phyloP scores from a whole-genome alignment of 2,113 vertebrate species.

The Dicaeum eximium region DNA sequence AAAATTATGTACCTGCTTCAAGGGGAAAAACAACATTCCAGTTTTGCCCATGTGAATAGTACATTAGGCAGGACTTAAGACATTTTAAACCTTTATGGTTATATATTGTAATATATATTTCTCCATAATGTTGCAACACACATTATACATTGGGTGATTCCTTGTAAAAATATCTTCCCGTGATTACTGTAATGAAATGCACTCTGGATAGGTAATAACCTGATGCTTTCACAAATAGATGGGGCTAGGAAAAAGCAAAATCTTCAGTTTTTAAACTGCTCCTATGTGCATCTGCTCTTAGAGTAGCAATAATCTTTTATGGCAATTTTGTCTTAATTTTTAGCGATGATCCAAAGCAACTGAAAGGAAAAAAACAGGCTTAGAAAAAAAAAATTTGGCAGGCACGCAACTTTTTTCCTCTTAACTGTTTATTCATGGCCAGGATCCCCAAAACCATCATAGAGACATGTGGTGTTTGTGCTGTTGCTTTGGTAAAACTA shows the following conservation, averaged over 20 bases:
- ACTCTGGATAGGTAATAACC: background rate
- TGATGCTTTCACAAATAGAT: background rate
- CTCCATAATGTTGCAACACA: background rate
- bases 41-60: background rate
- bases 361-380: background rate
- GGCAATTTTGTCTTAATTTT: background rate
- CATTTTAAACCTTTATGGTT: background rate
- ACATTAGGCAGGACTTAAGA: background rate
- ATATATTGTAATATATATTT: background rate
- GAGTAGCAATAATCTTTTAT: background rate
- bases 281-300: background rate
- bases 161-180: background rate
- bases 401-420: background rate
- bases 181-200: conserved; percentile 10
- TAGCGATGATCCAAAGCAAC: background rate
- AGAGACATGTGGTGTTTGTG: background rate
- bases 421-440: background rate
- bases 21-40: background rate
- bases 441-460: background rate
- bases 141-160: background rate
- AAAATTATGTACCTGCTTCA: background rate
- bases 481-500: background rate
- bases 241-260: background rate
- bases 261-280: background rate
- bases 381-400: background rate